phyloP scores from a whole-genome alignment of 2,888 invertebrate species.

The Scaptomyza parva region DNA sequence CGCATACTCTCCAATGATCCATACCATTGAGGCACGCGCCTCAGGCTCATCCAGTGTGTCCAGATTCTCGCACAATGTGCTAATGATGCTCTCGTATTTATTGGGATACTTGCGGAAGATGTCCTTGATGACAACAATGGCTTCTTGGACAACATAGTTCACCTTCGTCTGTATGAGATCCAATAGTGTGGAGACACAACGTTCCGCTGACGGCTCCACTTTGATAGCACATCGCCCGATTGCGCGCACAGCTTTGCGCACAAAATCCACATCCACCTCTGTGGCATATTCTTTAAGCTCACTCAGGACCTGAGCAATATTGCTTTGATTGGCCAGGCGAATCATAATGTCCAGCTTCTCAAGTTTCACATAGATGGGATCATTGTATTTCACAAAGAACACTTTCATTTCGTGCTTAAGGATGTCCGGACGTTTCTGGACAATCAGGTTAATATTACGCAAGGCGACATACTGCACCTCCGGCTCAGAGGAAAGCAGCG shows the following conservation, averaged over 20 bases:
- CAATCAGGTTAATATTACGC: conserved; percentile 99
- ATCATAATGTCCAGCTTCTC: conserved; percentile 99
- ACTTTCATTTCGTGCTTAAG: conserved; percentile 99
- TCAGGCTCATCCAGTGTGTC: conserved; percentile 99
- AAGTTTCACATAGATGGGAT: conserved; percentile 99
- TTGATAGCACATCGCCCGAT: conserved; percentile 99
- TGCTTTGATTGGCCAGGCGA: conserved; percentile 97
- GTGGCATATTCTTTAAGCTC: conserved; percentile 99
- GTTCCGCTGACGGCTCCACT: conserved; percentile 98
- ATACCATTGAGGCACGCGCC: conserved; percentile 98
- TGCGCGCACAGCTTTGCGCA: conserved; percentile 98
- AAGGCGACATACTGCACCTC: conserved; percentile 99
- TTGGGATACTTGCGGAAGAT: conserved; percentile 99
- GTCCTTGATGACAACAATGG: conserved; percentile 99
- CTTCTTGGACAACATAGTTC: conserved; percentile 99
- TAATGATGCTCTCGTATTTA: conserved; percentile 99
- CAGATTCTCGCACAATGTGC: conserved; percentile 98
- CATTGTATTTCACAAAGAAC: conserved; percentile 99
- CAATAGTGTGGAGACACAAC: conserved; percentile 98
- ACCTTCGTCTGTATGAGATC: conserved; percentile 99
- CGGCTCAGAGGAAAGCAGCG: conserved; percentile 98
- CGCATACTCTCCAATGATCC: conserved; percentile 98
- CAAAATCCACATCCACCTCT: conserved; percentile 99
- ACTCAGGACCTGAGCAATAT: conserved; percentile 98
- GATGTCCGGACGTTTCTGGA: conserved; percentile 99